These are phyloP conservation scores for Lordiphosa collinella DNA, from an alignment of 1,140 invertebrate species.

Conservation along the genomic window DNA sequence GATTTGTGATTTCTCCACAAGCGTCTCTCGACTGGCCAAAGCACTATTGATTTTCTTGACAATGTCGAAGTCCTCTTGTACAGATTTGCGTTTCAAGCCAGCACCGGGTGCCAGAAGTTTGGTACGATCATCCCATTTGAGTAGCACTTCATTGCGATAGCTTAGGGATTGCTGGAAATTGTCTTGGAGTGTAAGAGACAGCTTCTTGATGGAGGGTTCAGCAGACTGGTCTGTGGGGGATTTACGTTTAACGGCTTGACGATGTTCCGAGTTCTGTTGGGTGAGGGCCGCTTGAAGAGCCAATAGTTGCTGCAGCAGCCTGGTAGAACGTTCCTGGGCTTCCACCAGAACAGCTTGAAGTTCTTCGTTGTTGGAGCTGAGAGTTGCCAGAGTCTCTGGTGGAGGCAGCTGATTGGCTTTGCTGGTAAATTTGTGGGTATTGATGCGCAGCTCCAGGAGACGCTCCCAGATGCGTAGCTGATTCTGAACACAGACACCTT, in stretches of 20 bases:
- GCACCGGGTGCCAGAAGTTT: conserved; percentile 84
- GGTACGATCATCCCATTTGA: conserved; percentile 97
- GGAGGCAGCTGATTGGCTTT: conserved; percentile 89
- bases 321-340: conserved; percentile 82
- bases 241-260: conserved; percentile 75
- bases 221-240: conserved; percentile 72
- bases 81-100: conserved; percentile 83
- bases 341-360: conserved; percentile 81
- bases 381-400: conserved; percentile 81
- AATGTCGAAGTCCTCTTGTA: conserved; percentile 86
- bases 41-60: conserved; percentile 93
- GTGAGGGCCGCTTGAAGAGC: conserved; percentile 80
- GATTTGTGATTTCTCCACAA: conserved; percentile 90
- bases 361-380: conserved; percentile 80
- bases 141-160: conserved; percentile 89
- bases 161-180: conserved; percentile 84
- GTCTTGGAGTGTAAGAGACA: conserved; percentile 83
- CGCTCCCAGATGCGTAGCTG: conserved; percentile 91
- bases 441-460: conserved; percentile 90
- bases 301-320: conserved; percentile 84
- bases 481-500: conserved; percentile 87
- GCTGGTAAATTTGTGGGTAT: conserved; percentile 89
- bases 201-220: conserved; percentile 81
- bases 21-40: conserved; percentile 87
- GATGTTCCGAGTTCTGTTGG: conserved; percentile 58